Conservation (phyloP, 2,113 vertebrate species). For the Otis tarda region DNA sequence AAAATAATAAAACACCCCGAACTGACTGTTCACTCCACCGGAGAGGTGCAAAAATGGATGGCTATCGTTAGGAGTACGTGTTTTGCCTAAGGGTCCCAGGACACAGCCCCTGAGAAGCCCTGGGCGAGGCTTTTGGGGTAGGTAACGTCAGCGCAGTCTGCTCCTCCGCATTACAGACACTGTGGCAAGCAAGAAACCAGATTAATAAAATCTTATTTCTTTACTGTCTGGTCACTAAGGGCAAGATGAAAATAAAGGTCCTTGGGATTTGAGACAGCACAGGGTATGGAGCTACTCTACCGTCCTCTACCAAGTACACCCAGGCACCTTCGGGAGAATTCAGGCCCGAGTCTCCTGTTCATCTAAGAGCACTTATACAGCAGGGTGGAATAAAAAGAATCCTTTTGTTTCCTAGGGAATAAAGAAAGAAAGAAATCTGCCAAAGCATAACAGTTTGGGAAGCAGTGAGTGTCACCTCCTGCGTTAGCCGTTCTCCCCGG, state of each 20-base stretch:
- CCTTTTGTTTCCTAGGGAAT: neutral
- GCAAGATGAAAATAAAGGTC: neutral
- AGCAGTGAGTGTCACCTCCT: neutral
- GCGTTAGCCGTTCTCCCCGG: rapidly evolving
- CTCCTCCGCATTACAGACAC: rapidly evolving
- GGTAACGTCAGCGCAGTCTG: neutral
- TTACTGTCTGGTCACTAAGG: neutral
- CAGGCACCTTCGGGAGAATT: neutral
- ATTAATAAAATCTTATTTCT: neutral
- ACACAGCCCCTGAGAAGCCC: neutral
- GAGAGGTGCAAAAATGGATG: neutral
- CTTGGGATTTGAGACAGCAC: neutral
- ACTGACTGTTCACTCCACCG: neutral
- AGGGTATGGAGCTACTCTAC: neutral
- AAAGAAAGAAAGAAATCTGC: neutral
- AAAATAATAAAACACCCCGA: neutral
- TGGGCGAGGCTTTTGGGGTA: neutral
- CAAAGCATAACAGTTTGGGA: neutral
- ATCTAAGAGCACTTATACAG: neutral
- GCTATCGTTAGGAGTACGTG: neutral
- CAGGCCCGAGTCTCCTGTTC: neutral
- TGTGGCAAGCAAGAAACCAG: neutral
- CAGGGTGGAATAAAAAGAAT: neutral
- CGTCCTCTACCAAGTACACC: neutral
- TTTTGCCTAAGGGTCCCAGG: neutral